These are phyloP conservation scores for Arctia plantaginis DNA, from an alignment of 2,888 invertebrate species.

Conservation along the genomic window DNA sequence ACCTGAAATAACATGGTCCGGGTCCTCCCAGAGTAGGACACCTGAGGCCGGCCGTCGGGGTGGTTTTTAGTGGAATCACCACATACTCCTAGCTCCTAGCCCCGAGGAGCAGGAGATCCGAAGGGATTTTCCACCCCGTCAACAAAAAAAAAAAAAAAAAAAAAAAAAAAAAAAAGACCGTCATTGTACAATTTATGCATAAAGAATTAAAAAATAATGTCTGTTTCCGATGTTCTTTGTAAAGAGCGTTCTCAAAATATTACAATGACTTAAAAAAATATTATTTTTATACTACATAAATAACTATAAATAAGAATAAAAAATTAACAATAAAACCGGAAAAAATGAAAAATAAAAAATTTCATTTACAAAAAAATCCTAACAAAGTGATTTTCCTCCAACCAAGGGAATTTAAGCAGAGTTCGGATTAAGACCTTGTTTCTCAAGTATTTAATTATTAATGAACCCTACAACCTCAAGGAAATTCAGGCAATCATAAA, in stretches of 20 bases:
- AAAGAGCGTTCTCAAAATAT: not conserved
- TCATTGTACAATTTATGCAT: no score
- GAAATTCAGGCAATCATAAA: slow-evolving; percentile 23
- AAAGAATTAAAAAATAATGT: no score
- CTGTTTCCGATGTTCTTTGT: not conserved
- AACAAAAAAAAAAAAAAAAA: no score
- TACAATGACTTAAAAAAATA: not conserved
- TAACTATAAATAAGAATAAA: not conserved
- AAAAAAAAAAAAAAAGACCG: no score
- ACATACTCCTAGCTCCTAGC: no score
- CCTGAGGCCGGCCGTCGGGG: no score
- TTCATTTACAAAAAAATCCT: slow-evolving; percentile 1
- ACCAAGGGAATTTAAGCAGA: slow-evolving; percentile 9
- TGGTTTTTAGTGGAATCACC: no score
- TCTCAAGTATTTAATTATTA: slow-evolving; percentile 22
- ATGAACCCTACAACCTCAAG: slow-evolving; percentile 19
- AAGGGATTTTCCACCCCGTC: no score
- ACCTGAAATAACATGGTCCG: no score
- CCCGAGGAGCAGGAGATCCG: no score
- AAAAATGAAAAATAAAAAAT: not conserved
- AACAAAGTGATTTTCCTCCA: slow-evolving; percentile 5
- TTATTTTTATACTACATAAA: not conserved
- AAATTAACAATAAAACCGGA: not conserved
- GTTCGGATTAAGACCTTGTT: slow-evolving; percentile 16
- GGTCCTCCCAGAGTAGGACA: no score